A percentile compares a stretch with the other conserved stretches of the same genome.
phyloP scores from a whole-genome alignment of 2,113 vertebrate genomes.

The Tachysurus fulvidraco region DNA sequence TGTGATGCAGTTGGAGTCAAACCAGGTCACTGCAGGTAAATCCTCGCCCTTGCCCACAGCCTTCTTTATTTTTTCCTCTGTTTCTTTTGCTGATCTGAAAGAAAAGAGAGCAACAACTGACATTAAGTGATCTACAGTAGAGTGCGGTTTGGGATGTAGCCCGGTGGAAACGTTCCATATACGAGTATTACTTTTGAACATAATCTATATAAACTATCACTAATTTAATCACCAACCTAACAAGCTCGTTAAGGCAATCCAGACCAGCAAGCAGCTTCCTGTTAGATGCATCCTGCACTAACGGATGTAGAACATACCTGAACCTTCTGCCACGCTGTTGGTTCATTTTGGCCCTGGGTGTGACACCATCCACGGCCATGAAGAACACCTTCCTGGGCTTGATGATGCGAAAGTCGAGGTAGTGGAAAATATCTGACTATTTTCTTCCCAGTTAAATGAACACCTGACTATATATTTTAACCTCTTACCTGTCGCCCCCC shows the following conservation, averaged over 20 bases:
- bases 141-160: too few species aligned
- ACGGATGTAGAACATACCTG: constrained; percentile 71
- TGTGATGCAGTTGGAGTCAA: constrained; percentile 98
- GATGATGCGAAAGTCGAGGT: constrained; percentile 96
- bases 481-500: too few species aligned
- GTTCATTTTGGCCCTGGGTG: constrained; percentile 98
- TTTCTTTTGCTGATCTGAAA: constrained; percentile 88
- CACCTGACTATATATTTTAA: too few species aligned
- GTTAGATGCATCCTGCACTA: background rate
- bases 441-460: too few species aligned
- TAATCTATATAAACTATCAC: too few species aligned
- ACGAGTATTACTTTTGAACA: too few species aligned
- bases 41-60: constrained; percentile 95
- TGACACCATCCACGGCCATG: constrained; percentile 98
- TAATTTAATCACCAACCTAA: background rate
- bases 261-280: background rate
- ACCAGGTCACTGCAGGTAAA: constrained; percentile 93
- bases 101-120: constrained; percentile 3
- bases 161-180: too few species aligned
- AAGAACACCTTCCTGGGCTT: constrained; percentile 97
- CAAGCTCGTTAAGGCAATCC: background rate
- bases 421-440: constrained; percentile 90
- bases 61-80: constrained; percentile 98
- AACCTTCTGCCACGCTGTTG: constrained; percentile 97
- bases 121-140: too few species aligned